Percentiles rank a stretch among this genome's conserved stretches.
phyloP scores from a whole-genome alignment of 2,113 vertebrate genomes.

The Cervus canadensis region DNA sequence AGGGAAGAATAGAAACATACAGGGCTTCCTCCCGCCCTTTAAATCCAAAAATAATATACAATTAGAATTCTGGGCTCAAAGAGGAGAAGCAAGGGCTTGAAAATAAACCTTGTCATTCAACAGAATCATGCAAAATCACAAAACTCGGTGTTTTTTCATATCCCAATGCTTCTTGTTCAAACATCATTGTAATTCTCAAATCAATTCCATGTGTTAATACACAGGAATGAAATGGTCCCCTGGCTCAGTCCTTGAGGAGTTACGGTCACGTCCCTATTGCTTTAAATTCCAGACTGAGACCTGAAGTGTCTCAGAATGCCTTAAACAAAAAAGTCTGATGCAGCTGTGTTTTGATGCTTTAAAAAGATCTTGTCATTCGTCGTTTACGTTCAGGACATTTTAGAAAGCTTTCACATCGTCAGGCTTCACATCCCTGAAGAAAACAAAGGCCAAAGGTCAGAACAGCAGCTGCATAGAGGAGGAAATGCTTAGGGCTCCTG shows the following conservation, averaged over 20 bases:
- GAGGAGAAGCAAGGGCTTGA: neutral
- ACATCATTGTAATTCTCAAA: conserved; percentile 29
- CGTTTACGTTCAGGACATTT: conserved; percentile 34
- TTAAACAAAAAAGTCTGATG: neutral
- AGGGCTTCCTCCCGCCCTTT: neutral
- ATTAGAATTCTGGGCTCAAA: neutral
- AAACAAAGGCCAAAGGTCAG: neutral
- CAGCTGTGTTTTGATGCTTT: conserved; percentile 10
- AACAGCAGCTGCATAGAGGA: neutral
- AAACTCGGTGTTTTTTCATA: neutral
- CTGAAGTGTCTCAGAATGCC: neutral
- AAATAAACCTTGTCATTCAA: neutral
- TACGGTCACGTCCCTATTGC: neutral
- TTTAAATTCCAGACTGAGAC: conserved; percentile 33
- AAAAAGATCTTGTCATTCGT: neutral
- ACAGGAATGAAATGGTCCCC: neutral
- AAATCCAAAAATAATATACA: neutral
- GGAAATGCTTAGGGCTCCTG: neutral
- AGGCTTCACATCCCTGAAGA: neutral
- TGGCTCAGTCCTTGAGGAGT: neutral
- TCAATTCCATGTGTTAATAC: conserved; percentile 5
- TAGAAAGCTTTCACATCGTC: neutral
- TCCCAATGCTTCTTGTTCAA: neutral
- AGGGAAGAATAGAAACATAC: neutral
- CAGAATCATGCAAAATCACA: neutral